Conservation (phyloP, 2,888 invertebrate genomes). For the Lycocerus yunnanus region DNA sequence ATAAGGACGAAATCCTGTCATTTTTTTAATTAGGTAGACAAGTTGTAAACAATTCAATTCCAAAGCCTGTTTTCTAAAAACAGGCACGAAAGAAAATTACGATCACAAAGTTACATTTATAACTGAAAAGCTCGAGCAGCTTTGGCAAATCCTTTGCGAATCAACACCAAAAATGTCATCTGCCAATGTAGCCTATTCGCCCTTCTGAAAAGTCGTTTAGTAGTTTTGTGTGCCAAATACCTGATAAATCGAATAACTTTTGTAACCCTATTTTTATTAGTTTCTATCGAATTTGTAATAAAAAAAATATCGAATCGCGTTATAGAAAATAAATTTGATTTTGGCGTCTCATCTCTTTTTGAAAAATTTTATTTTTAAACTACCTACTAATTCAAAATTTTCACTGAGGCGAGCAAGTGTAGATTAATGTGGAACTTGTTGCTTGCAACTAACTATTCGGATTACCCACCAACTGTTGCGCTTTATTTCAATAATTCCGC, state of each 20-base stretch:
- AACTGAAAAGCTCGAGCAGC: conserved; percentile 12
- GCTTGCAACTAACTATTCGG: neutral
- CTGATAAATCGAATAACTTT: conserved; percentile 16
- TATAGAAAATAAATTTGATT: neutral
- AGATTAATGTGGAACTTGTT: conserved; percentile 8
- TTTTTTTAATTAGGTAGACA: neutral
- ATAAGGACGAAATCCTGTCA: neutral
- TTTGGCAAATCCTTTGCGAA: conserved; percentile 17
- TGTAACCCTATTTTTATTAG: neutral
- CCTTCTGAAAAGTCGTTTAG: conserved; percentile 10
- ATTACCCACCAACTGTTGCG: conserved; percentile 9
- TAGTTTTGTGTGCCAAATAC: conserved; percentile 17
- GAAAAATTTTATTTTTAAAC: neutral
- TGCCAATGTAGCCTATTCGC: conserved; percentile 7
- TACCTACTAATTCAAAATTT: neutral
- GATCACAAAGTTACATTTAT: conserved; percentile 11
- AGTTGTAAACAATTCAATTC: neutral
- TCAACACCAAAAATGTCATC: conserved; percentile 12
- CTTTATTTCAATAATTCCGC: neutral
- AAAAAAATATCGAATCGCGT: neutral
- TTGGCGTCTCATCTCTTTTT: neutral
- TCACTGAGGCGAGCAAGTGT: neutral
- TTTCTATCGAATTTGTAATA: neutral
- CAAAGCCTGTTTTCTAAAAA: conserved; percentile 8
- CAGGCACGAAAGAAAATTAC: conserved; percentile 9